phyloP scores from a whole-genome alignment of 53 echinoderm and acorn worm genomes.

The Holothuria leucospilota region DNA sequence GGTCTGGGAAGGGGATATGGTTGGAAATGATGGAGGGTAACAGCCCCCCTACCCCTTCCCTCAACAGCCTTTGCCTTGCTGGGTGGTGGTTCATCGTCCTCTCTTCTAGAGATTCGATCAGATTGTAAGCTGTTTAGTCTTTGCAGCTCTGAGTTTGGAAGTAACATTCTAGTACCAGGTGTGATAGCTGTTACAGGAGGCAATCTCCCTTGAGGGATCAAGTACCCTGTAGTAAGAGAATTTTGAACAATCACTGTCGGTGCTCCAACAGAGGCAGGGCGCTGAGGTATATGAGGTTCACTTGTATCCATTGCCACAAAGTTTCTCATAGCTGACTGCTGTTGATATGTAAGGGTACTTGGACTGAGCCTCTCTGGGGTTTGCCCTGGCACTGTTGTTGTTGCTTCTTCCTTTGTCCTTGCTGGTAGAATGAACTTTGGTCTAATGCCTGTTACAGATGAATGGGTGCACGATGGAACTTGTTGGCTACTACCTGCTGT shows the following conservation, averaged over 20 bases:
- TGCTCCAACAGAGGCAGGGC: neutral
- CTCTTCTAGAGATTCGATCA: neutral
- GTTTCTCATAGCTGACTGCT: slow-evolving; percentile 29
- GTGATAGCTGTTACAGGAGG: neutral
- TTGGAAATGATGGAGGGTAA: slow-evolving; percentile 22
- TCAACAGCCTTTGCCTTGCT: neutral
- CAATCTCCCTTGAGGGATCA: neutral
- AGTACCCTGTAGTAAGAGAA: neutral
- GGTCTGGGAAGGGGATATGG: slow-evolving; percentile 23
- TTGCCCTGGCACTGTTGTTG: neutral
- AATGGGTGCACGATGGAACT: neutral
- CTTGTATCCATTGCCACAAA: slow-evolving; percentile 7
- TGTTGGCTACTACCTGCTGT: neutral
- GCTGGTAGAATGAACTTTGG: neutral
- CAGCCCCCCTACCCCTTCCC: neutral
- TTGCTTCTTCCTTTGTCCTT: neutral
- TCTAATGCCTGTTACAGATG: neutral
- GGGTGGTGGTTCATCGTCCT: neutral
- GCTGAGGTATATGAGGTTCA: neutral
- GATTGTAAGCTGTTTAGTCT: neutral
- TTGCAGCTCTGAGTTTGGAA: slow-evolving; percentile 4
- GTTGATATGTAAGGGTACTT: slow-evolving; percentile 21
- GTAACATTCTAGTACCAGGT: neutral
- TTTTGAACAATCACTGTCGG: slow-evolving; percentile 15
- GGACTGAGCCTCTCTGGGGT: slow-evolving; percentile 19